Evolutionary conservation across 2,797 vertebrate species (phyloP).

Genomic region (Eptatretus atami): DNA sequence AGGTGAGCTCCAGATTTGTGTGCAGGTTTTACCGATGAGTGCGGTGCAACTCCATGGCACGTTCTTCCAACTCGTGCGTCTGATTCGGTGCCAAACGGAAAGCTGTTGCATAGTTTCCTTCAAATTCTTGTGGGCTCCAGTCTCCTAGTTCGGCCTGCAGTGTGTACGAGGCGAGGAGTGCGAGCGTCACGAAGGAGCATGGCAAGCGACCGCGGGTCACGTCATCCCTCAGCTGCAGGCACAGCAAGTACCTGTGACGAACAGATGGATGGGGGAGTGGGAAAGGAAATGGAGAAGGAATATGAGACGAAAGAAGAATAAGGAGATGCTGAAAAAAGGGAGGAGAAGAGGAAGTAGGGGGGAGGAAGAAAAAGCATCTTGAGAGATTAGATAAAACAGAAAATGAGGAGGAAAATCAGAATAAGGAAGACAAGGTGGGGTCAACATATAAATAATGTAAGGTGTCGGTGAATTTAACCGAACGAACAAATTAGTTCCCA

Average conservation of each 20-base stretch:
- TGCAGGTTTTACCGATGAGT: slow-evolving; percentile 34
- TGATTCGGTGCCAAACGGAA: slow-evolving; percentile 14
- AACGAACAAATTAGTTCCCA: too few species aligned
- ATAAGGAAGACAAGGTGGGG: too few species aligned
- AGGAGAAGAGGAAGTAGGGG: not conserved
- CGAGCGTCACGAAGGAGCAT: slow-evolving; percentile 69
- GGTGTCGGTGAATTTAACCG: too few species aligned
- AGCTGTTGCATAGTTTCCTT: slow-evolving; percentile 33
- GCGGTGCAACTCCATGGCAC: slow-evolving; percentile 62
- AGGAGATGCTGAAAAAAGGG: not conserved
- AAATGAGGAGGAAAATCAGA: too few species aligned
- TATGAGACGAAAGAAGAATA: not conserved
- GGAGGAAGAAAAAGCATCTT: not conserved
- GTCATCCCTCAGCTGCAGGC: slow-evolving; percentile 79
- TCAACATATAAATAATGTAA: too few species aligned
- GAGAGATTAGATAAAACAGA: not conserved
- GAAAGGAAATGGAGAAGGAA: not conserved
- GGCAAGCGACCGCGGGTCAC: slow-evolving; percentile 56
- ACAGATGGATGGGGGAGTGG: slow-evolving; percentile 7
- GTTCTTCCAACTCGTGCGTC: slow-evolving; percentile 79
- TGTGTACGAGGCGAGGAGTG: slow-evolving; percentile 60
- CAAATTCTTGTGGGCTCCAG: slow-evolving; percentile 38
- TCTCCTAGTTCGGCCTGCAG: slow-evolving; percentile 78
- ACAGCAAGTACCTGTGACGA: slow-evolving; percentile 45
- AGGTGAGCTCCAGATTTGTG: too few species aligned